These are phyloP conservation scores for Anneissia japonica DNA, from an alignment of 35 echinoderm and acorn worm genomes.

Conservation along the genomic window DNA sequence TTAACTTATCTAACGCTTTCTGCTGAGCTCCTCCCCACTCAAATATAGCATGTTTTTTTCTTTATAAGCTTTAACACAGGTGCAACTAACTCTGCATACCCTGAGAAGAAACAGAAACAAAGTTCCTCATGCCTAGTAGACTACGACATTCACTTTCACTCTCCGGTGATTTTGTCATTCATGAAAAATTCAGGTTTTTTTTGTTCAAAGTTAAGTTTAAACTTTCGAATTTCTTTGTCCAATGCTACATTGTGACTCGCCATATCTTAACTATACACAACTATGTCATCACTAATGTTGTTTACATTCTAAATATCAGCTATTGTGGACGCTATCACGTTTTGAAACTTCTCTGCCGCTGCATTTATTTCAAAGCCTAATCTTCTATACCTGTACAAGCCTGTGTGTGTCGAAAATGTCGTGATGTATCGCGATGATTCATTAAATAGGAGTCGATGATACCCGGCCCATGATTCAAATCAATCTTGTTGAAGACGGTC, in stretches of 20 bases:
- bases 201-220: too few species aligned
- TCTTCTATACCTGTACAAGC: neutral
- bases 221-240: neutral
- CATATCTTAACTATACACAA: neutral
- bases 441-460: neutral
- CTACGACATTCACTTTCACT: neutral
- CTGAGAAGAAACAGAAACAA: neutral
- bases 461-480: conserved; percentile 7
- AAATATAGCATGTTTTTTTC: neutral
- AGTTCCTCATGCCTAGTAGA: neutral
- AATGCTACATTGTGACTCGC: neutral
- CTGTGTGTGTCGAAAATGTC: neutral
- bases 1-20: neutral
- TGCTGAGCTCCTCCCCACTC: neutral
- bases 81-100: neutral
- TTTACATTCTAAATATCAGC: neutral
- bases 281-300: neutral
- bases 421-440: neutral
- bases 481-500: neutral
- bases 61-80: neutral
- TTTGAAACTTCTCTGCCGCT: neutral
- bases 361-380: neutral
- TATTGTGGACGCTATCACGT: neutral
- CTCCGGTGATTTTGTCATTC: neutral
- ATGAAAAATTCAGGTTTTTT: too few species aligned